A percentile compares a stretch with the other conserved stretches of the same genome.
Conservation (phyloP, 2,797 vertebrate species). For the Eulemur coronatus region DNA sequence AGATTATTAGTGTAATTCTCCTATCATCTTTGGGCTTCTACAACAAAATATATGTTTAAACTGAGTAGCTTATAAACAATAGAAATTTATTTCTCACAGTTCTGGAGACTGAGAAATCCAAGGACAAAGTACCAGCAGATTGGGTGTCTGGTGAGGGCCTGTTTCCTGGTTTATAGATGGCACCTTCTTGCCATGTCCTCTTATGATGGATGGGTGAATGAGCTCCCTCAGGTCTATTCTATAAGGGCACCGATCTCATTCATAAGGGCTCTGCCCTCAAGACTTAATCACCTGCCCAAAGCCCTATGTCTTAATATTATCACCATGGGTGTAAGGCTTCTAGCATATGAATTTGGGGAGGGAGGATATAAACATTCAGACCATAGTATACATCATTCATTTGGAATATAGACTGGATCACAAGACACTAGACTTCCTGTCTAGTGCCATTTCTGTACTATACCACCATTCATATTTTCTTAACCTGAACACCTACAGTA, state of each 20-base stretch:
- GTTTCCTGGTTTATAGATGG: neutral
- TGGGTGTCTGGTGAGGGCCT: too few species aligned
- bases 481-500: neutral
- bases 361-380: neutral
- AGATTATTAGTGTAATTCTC: neutral
- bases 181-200: neutral
- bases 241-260: neutral
- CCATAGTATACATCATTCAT: neutral
- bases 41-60: neutral
- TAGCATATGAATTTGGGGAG: neutral
- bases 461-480: neutral
- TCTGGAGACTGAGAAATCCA: neutral
- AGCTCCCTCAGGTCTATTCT: neutral
- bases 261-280: neutral
- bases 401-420: neutral
- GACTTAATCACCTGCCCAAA: neutral
- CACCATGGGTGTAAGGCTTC: neutral
- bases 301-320: neutral
- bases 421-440: neutral
- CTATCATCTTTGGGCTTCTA: neutral
- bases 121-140: neutral
- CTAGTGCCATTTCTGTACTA: neutral
- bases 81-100: neutral
- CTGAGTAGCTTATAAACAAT: neutral
- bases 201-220: neutral